phyloP scores from a whole-genome alignment of 2,113 vertebrate genomes.

The Platichthys flesus region DNA sequence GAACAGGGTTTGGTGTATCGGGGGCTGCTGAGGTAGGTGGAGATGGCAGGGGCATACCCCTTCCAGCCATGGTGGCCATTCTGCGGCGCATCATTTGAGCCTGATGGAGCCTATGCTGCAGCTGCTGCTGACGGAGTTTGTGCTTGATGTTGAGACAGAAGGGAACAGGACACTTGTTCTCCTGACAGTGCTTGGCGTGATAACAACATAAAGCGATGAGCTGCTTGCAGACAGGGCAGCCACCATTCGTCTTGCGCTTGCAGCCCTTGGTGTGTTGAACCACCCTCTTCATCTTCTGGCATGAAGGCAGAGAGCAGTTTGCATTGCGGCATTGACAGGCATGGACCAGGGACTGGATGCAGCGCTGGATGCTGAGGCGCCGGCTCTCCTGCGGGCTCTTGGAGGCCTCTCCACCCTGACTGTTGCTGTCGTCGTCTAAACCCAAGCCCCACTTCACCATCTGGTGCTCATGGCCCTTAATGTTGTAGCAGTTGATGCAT shows the following conservation, averaged over 20 bases:
- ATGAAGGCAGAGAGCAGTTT: slow-evolving; percentile 96
- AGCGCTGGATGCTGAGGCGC: slow-evolving; percentile 98
- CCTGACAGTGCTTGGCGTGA: slow-evolving; percentile 99
- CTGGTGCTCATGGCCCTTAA: slow-evolving; percentile 95
- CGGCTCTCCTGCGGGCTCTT: slow-evolving; percentile 98
- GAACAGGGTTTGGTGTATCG: slow-evolving; percentile 88
- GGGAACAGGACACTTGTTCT: slow-evolving; percentile 99
- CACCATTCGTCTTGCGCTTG: slow-evolving; percentile 98
- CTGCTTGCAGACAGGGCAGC: slow-evolving; percentile 99
- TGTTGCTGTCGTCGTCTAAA: slow-evolving; percentile 93
- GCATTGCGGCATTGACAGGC: slow-evolving; percentile 98
- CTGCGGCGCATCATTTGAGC: slow-evolving; percentile 97
- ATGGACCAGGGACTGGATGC: slow-evolving; percentile 98
- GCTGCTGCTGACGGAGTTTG: slow-evolving; percentile 97
- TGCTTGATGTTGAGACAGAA: slow-evolving; percentile 99
- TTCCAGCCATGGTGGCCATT: slow-evolving; percentile 99
- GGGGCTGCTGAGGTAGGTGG: slow-evolving; percentile 94
- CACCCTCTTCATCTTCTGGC: slow-evolving; percentile 99
- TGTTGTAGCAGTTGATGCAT: slow-evolving; percentile 98
- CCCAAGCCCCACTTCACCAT: slow-evolving; percentile 99
- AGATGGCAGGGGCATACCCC: slow-evolving; percentile 93
- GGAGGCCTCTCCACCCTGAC: slow-evolving; percentile 91
- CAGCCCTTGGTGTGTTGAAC: slow-evolving; percentile 99
- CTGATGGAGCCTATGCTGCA: slow-evolving; percentile 97
- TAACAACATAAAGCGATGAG: slow-evolving; percentile 98